Base-by-base conservation (phyloP, 2,888 invertebrate species). In the Drosophila flavopinicola region DNA sequence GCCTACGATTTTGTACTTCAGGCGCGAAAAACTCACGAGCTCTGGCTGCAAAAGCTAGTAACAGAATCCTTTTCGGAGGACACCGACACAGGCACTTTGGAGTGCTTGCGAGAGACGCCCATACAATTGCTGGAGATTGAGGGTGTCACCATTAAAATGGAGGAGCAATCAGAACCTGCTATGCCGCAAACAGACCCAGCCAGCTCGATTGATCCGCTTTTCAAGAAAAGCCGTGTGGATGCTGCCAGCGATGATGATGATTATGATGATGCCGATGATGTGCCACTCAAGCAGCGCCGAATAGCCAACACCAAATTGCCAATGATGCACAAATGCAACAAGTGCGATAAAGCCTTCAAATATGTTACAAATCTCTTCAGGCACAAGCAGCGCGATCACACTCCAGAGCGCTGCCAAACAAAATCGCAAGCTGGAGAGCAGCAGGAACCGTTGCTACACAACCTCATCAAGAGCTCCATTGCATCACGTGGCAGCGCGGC, bases 111-210 rank as follows among this genome's bases (percentile, higher is more conserved):
- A 1, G 78, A 79, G 53, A 66, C 63, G 2, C 78, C 78, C 5
- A 79, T 79, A 30, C 66, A 79, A 24, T 20, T 79, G 20, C 51
- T 79, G 1, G 78, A 79, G 10, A 76, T 79, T n/a, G 78, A 79
- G 6, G 78, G 59, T 0, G 57, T 76, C 0, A 78, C 66, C 15
- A 83, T 79, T 10, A 79, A 79, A 65, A 74, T 76, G 44, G 78
- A 79, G 15, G 70, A 68, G 33, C 49, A 59, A 24, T 6, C 72
- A 1, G 71, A 72, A n/a, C 56, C 63, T 9, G 30, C 29, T 1
- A 15, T 10, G 4, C 33, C 51, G 3, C 30, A 29, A 15, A 10
- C 17, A 1, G 52, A 63, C 7, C 32, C 37, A 7, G 9, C 20
- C 0, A 37, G 30, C 9, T 39, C 47, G 3, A 44, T 63, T 7